phyloP scores from a whole-genome alignment of 1,140 invertebrate genomes.

The fruit fly (Drosophila melanogaster) region DNA sequence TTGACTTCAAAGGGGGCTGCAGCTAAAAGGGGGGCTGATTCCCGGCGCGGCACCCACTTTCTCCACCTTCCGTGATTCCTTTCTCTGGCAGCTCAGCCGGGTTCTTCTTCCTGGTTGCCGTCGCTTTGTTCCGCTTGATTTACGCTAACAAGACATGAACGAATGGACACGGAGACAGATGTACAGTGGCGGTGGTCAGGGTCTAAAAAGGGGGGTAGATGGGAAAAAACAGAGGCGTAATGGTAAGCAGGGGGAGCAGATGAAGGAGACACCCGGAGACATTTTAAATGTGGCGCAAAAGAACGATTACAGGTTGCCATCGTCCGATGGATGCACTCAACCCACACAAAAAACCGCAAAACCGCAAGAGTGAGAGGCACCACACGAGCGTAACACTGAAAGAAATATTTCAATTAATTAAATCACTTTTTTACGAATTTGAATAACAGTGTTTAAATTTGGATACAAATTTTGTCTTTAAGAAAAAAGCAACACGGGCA shows the following conservation, averaged over 20 bases:
- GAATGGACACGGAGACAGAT: constrained; percentile 71
- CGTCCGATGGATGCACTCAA: constrained; percentile 60
- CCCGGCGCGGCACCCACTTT: constrained; percentile 42
- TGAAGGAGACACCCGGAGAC: constrained; percentile 69
- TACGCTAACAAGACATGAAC: constrained; percentile 82
- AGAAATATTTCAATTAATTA: too few species aligned
- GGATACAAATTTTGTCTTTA: too few species aligned
- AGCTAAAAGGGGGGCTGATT: constrained; percentile 6
- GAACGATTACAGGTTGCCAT: constrained; percentile 80
- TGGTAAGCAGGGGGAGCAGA: constrained; percentile 4
- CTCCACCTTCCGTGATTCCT: not conserved
- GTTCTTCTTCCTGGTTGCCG: constrained; percentile 47
- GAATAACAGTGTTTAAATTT: too few species aligned
- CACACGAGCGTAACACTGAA: not conserved
- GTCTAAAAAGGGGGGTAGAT: not conserved
- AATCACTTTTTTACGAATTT: too few species aligned
- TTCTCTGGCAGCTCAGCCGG: constrained; percentile 6
- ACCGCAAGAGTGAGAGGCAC: constrained; percentile 46
- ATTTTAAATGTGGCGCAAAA: constrained; percentile 82
- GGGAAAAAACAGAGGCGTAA: not conserved
- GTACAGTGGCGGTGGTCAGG: constrained; percentile 27
- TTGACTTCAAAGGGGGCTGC: constrained; percentile 47
- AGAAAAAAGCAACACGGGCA: not conserved
- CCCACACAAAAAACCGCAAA: constrained; percentile 54
- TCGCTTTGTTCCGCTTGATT: constrained; percentile 82